Conservation (phyloP, 2,888 invertebrate genomes). For the Hyles lineata region DNA sequence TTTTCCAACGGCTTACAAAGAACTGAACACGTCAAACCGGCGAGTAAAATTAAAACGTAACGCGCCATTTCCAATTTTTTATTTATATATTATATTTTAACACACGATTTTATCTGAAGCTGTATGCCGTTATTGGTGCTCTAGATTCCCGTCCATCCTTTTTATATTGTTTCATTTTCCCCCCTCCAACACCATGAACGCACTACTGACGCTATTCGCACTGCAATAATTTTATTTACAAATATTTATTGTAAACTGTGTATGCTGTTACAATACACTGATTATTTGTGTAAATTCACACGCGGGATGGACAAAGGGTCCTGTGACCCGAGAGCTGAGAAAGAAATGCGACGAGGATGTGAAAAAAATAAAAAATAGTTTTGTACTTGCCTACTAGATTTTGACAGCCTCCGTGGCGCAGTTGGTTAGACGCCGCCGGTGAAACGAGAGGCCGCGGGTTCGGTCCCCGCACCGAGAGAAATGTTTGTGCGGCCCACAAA, state of each 20-base stretch:
- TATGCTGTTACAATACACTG: conserved; percentile 41
- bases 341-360: neutral
- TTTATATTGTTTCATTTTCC: conserved; percentile 42
- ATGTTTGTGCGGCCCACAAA: too few species aligned
- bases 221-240: conserved; percentile 49
- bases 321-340: neutral
- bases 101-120: neutral
- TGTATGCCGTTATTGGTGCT: conserved; percentile 28
- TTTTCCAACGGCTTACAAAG: conserved; percentile 54
- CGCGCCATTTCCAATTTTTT: conserved; percentile 45
- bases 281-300: conserved; percentile 42
- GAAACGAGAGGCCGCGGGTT: too few species aligned
- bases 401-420: too few species aligned
- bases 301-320: conserved; percentile 9
- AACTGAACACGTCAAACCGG: conserved; percentile 46
- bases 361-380: neutral
- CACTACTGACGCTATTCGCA: conserved; percentile 50
- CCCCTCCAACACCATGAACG: conserved; percentile 19
- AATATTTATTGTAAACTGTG: conserved; percentile 49
- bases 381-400: too few species aligned
- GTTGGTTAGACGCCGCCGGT: too few species aligned
- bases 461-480: too few species aligned
- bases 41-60: conserved; percentile 47
- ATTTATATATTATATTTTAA: neutral
- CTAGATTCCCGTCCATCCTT: conserved; percentile 19